Conservation (phyloP, 1,140 invertebrate genomes). For the Ceratina calcarata region DNA sequence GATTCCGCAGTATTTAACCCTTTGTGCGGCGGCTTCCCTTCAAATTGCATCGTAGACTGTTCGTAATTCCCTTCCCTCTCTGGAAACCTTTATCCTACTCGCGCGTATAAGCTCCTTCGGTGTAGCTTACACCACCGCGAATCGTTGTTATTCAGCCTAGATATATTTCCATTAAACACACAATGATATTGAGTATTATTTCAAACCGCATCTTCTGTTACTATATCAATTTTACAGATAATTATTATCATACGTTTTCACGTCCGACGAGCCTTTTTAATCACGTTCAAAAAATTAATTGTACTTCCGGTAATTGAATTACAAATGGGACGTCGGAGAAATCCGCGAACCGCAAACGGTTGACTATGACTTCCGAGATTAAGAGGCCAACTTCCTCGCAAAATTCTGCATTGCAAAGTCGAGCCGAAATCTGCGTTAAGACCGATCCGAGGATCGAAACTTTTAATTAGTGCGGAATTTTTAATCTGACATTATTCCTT, state of each 20-base stretch:
- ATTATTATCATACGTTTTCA: no score
- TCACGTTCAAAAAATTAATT: neutral
- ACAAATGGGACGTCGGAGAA: neutral
- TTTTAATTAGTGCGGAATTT: neutral
- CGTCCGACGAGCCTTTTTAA: neutral
- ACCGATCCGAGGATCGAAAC: no score
- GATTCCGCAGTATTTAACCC: constrained; percentile 9
- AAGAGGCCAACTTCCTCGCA: neutral
- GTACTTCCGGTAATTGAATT: constrained; percentile 9
- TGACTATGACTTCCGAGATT: neutral
- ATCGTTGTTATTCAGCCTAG: constrained; percentile 26
- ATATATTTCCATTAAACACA: neutral
- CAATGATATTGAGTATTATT: neutral
- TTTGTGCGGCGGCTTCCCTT: constrained; percentile 24
- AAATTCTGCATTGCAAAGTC: neutral
- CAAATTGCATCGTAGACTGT: constrained; percentile 13
- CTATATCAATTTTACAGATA: neutral
- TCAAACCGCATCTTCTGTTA: neutral
- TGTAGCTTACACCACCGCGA: neutral
- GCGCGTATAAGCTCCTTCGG: constrained; percentile 24
- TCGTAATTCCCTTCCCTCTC: constrained; percentile 13
- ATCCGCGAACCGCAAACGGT: neutral
- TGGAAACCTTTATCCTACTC: neutral
- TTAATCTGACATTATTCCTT: neutral
- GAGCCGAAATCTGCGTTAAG: neutral